Evolutionary conservation across 2,113 vertebrate species (phyloP).

Genomic region (Phylloscopus trochilus): DNA sequence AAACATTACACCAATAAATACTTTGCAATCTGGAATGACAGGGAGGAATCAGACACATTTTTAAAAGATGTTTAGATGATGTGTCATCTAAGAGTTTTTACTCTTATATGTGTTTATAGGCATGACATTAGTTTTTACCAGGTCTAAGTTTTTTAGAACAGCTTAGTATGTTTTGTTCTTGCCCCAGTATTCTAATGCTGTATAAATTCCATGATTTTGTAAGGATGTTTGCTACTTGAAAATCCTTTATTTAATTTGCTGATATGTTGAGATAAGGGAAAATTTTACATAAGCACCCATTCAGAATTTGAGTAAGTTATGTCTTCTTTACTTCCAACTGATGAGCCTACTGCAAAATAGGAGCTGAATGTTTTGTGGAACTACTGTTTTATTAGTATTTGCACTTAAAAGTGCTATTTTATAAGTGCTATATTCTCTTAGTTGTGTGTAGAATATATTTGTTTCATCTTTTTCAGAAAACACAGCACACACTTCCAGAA

Average conservation of each 20-base stretch:
- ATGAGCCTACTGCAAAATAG: background rate
- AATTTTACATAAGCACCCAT: background rate
- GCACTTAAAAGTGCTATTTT: background rate
- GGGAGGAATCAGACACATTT: background rate
- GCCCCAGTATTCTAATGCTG: background rate
- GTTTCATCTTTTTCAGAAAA: background rate
- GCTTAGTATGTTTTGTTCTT: background rate
- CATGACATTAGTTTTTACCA: background rate
- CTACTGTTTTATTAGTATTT: background rate
- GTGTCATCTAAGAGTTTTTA: background rate
- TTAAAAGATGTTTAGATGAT: background rate
- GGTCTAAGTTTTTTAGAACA: background rate
- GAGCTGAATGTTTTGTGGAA: background rate
- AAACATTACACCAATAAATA: background rate
- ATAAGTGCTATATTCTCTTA: fast-evolving
- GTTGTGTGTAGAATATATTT: background rate
- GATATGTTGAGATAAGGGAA: background rate
- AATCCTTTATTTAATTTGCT: background rate
- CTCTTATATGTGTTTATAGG: background rate
- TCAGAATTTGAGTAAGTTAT: background rate
- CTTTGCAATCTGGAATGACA: background rate
- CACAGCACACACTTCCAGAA: background rate
- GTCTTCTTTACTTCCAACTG: background rate
- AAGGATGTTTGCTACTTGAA: background rate
- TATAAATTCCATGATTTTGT: background rate